These are phyloP conservation scores for Ptiloglossa arizonensis DNA, from an alignment of 1,140 invertebrate genomes.

Conservation along the genomic window DNA sequence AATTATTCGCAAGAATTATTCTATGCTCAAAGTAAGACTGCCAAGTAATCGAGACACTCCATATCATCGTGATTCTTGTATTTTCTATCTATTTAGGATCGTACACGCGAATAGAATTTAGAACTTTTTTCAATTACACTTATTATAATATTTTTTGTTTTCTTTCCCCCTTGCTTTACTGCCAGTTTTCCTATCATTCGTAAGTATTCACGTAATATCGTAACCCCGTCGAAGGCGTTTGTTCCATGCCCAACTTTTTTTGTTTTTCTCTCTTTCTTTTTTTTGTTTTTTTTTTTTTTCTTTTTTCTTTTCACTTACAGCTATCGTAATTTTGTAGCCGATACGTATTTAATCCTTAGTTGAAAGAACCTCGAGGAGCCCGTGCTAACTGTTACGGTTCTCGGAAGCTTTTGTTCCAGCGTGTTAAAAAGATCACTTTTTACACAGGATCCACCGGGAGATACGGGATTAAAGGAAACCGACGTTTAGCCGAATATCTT, in stretches of 20 bases:
- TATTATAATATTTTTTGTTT: not conserved
- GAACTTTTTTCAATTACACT: slow-evolving; percentile 7
- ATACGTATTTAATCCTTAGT: slow-evolving; percentile 1
- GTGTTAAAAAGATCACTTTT: not conserved
- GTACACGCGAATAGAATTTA: slow-evolving; percentile 36
- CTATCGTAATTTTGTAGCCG: not conserved
- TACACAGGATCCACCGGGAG: not conserved
- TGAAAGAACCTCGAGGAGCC: too few species aligned
- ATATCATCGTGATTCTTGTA: slow-evolving; percentile 46
- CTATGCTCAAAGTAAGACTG: slow-evolving; percentile 78
- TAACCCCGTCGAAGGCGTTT: not conserved
- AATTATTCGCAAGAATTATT: slow-evolving; percentile 24
- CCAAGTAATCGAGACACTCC: slow-evolving; percentile 66
- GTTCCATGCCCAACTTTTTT: slow-evolving; percentile 17
- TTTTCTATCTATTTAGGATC: slow-evolving; percentile 47
- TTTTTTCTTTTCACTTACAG: not conserved
- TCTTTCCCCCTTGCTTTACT: not conserved
- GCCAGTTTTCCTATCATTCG: not conserved
- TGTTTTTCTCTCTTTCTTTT: not conserved
- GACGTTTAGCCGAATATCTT: not conserved
- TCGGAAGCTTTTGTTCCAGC: not conserved
- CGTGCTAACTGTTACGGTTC: not conserved
- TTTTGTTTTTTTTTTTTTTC: not conserved
- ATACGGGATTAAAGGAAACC: not conserved
- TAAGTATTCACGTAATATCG: slow-evolving; percentile 19